Percentiles rank a stretch among this genome's conserved stretches.
Evolutionary conservation across 1,140 invertebrate genomes (phyloP).

Genomic region (Plutomurus gul): DNA sequence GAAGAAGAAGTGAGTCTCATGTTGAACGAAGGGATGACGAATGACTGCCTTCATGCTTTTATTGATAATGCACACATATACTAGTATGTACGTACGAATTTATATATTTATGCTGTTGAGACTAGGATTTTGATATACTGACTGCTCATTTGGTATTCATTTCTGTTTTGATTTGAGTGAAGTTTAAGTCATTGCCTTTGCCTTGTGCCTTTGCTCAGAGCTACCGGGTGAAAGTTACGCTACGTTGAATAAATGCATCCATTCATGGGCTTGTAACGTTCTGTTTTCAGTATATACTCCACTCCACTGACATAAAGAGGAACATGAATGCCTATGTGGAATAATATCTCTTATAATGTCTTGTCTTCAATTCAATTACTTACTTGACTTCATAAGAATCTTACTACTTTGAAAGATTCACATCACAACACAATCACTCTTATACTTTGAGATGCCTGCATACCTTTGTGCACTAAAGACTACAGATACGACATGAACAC

Average conservation of each 20-base stretch:
- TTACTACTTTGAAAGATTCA: background rate
- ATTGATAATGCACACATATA: background rate
- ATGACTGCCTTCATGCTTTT: background rate
- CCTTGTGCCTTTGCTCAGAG: background rate
- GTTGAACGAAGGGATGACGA: constrained; percentile 12
- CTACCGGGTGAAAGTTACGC: constrained; percentile 34
- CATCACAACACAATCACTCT: background rate
- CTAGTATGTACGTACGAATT: too few species aligned
- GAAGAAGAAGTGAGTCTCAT: too few species aligned
- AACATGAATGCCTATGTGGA: too few species aligned
- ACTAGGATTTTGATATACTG: too few species aligned
- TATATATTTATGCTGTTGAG: background rate
- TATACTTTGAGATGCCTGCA: background rate
- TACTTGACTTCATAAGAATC: too few species aligned
- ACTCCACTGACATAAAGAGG: too few species aligned
- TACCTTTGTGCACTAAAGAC: background rate
- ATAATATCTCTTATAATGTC: too few species aligned
- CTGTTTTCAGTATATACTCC: too few species aligned
- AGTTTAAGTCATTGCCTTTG: too few species aligned
- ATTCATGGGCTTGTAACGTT: too few species aligned
- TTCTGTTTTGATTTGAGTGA: background rate
- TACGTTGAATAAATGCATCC: constrained; percentile 19
- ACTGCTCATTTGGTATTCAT: background rate
- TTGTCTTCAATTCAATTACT: background rate
- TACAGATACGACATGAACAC: background rate